phyloP scores from a whole-genome alignment of 2,888 invertebrate genomes.

The Drosophila percnosoma region DNA sequence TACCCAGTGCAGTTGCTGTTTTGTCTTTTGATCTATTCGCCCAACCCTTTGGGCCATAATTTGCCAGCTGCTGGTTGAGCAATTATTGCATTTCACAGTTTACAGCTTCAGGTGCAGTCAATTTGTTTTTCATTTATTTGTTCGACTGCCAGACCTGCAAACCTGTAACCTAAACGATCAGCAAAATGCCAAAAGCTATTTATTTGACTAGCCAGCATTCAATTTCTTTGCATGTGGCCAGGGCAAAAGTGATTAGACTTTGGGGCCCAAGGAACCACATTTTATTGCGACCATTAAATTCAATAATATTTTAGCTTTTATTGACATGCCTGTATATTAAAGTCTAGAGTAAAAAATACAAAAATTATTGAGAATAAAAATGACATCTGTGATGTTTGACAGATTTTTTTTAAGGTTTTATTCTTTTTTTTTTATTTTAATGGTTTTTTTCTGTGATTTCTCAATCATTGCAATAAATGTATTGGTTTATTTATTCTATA shows the following conservation, averaged over 20 bases:
- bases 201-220: slow-evolving; percentile 31
- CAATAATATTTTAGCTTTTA: not conserved
- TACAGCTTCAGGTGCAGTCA: slow-evolving; percentile 59
- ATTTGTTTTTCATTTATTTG: slow-evolving; percentile 35
- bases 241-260: slow-evolving; percentile 19
- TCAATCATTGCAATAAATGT: not conserved
- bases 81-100: slow-evolving; percentile 49
- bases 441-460: not conserved
- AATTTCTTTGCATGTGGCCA: slow-evolving; percentile 11
- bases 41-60: slow-evolving; percentile 54
- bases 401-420: not conserved
- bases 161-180: slow-evolving; percentile 15
- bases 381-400: not conserved
- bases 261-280: not conserved
- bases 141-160: slow-evolving; percentile 11
- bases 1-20: slow-evolving; percentile 40
- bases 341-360: not conserved
- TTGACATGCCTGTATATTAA: not conserved
- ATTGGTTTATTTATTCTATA: not conserved
- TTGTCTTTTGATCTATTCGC: slow-evolving; percentile 32
- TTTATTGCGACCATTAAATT: not conserved
- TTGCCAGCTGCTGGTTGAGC: slow-evolving; percentile 35
- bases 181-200: slow-evolving; percentile 35
- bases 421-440: not conserved
- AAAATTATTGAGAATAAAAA: not conserved